phyloP scores from a whole-genome alignment of 2,113 vertebrate genomes.

The Furnarius figulus region DNA sequence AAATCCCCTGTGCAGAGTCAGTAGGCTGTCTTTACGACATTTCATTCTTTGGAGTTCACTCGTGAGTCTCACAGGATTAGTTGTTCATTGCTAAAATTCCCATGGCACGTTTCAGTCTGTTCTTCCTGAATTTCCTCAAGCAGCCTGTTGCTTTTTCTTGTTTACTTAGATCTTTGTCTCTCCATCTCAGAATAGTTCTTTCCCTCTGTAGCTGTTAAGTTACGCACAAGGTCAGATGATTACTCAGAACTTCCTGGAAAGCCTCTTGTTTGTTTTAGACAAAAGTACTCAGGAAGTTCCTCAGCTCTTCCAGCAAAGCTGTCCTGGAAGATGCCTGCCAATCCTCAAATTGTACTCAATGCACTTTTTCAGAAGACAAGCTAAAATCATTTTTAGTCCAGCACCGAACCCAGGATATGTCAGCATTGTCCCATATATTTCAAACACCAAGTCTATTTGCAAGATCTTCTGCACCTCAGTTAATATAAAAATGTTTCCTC shows the following conservation, averaged over 20 bases:
- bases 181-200: not conserved
- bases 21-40: not conserved
- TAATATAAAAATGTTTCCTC: not conserved
- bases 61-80: not conserved
- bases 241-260: slow-evolving; percentile 70
- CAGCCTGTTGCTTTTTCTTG: not conserved
- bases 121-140: not conserved
- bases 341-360: not conserved
- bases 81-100: not conserved
- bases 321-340: not conserved
- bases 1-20: not conserved
- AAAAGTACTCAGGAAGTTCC: slow-evolving; percentile 39
- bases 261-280: slow-evolving; percentile 5
- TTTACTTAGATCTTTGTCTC: slow-evolving; percentile 11
- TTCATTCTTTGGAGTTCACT: not conserved
- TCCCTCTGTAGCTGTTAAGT: slow-evolving; percentile 39
- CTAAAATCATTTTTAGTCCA: not conserved
- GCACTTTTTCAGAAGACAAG: not conserved
- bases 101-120: not conserved
- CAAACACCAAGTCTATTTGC: not conserved
- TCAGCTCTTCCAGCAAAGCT: not conserved
- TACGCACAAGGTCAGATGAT: slow-evolving; percentile 30
- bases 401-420: not conserved
- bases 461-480: not conserved
- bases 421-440: not conserved